Evolutionary conservation across 2,797 vertebrate genomes (phyloP), one percentile per base, ranked within the genome.

Genomic region (Schizopygopsis pylzovi): DNA sequence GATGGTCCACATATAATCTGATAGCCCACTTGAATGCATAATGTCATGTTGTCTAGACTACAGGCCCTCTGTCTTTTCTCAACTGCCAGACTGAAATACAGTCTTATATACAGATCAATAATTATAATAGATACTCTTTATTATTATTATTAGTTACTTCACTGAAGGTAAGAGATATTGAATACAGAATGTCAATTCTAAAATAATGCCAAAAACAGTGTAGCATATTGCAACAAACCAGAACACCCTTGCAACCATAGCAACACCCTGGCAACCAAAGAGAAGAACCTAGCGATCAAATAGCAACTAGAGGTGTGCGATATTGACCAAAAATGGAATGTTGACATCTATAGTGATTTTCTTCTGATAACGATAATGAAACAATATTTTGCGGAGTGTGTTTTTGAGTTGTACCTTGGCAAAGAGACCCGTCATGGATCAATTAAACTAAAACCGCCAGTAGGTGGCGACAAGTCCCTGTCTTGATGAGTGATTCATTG

Each of bases 11-110:
- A 75, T 80, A 80, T 71, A 63, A 54, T 70, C 70, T 59, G 70
- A 85, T 78, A 72, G 77, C 45, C 28, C n/a, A 63, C 61, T 77
- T 73, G 75, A 79, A 52, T 73, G n/a, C 28, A 72, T 86, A 87
- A 86, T 88, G 70, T 88, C 86, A 82, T 59, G 28, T 54, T 80
- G 87, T 90, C 88, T 89, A 91, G 90, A 92, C 90, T 33, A 16
- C 41, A 8, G 25, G 18, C 7, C 18, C 7, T 75, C 1, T 0
- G 13, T 28, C 2, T 54, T 77, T 83, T 18, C 45, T 67, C 33
- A 52, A 25, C 45, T 33, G 45, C 43, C 43, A 52, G 45, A 83
- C 16, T 45, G 41, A 75, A 49, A 49, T 10, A 75, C 13, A n/a
- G 25, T 45, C 22, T 47, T 25, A 25, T 54, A 54, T 18, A 65